phyloP scores from a whole-genome alignment of 2,113 vertebrate species.

The Phoenicopterus ruber region DNA sequence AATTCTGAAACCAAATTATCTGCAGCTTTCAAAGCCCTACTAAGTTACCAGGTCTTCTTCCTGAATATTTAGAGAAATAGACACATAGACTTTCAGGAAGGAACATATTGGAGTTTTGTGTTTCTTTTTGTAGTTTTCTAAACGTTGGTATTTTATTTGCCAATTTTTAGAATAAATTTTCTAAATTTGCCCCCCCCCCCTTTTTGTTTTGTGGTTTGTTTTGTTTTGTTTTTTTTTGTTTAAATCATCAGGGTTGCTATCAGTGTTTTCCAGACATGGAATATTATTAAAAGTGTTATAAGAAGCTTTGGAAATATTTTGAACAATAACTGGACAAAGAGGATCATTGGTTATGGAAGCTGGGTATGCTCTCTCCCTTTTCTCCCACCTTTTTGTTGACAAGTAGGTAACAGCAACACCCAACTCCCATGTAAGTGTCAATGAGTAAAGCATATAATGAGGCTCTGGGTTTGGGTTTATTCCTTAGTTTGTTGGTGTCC shows the following conservation, averaged over 20 bases:
- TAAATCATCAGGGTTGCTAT: slow-evolving; percentile 42
- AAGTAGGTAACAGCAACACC: background rate
- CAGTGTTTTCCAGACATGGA: slow-evolving; percentile 57
- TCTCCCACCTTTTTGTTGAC: background rate
- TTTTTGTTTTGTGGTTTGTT: background rate
- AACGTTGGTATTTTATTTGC: background rate
- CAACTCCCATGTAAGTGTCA: background rate
- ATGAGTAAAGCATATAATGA: accelerated
- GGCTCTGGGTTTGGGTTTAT: background rate
- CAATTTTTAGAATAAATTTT: background rate
- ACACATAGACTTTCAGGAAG: background rate
- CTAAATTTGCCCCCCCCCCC: no score
- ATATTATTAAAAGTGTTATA: slow-evolving; percentile 37
- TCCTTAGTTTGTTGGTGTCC: background rate
- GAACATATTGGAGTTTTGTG: background rate
- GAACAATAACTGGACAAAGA: slow-evolving; percentile 51
- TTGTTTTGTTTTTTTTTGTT: background rate
- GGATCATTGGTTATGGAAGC: background rate
- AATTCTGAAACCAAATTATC: background rate
- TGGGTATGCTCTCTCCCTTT: slow-evolving; percentile 45
- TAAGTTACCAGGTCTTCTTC: background rate
- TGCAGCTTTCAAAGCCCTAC: background rate
- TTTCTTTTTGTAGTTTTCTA: background rate
- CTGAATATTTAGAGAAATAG: background rate
- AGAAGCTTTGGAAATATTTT: slow-evolving; percentile 20